phyloP scores from a whole-genome alignment of 2,888 invertebrate species.

The Lypha dubia region DNA sequence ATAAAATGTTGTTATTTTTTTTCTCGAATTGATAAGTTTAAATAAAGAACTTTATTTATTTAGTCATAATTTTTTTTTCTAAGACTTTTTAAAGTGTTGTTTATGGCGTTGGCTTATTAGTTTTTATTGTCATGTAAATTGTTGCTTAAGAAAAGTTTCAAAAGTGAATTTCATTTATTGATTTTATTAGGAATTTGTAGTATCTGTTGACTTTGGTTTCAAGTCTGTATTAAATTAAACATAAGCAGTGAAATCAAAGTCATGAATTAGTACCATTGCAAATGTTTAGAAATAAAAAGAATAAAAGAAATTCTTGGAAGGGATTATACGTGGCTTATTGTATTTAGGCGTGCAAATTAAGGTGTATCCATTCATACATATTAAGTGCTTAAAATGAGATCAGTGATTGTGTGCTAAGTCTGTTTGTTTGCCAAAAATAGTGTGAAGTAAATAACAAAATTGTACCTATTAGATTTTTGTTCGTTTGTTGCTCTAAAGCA shows the following conservation, averaged over 20 bases:
- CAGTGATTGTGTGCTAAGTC: not conserved
- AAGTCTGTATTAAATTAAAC: not conserved
- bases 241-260: too few relatives aligned
- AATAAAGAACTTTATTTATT: conserved; percentile 7
- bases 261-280: not conserved
- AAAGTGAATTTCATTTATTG: not conserved
- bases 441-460: too few relatives aligned
- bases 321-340: not conserved
- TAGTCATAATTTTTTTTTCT: not conserved
- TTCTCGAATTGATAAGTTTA: conserved; percentile 1
- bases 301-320: not conserved
- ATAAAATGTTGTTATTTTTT: conserved; percentile 26
- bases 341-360: not conserved
- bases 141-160: conserved; percentile 16
- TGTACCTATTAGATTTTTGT: not conserved
- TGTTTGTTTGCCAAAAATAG: not conserved
- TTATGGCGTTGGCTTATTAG: conserved; percentile 58
- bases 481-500: not conserved
- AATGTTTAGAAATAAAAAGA: not conserved
- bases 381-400: not conserved
- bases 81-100: conserved; percentile 32
- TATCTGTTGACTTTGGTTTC: conserved; percentile 6
- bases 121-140: conserved; percentile 67
- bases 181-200: conserved; percentile 1
- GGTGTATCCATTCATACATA: not conserved